A percentile compares a stretch with the other conserved stretches of the same genome.
These are phyloP conservation scores for Paramuricea clavata DNA, from an alignment of 92 coral and sea anemone species.

Conservation along the genomic window DNA sequence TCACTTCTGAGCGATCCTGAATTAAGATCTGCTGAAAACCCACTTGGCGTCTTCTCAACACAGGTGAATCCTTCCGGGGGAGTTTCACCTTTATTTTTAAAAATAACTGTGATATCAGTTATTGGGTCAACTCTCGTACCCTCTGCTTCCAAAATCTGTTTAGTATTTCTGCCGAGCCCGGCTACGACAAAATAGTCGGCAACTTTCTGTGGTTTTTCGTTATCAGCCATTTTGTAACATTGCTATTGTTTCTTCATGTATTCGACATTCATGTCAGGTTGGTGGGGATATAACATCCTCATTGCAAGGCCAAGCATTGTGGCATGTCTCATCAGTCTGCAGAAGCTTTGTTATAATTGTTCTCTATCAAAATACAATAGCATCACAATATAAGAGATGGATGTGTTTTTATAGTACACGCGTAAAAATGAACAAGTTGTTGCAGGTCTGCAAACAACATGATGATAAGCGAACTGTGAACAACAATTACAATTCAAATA, in stretches of 20 bases:
- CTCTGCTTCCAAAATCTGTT: constrained; percentile 72
- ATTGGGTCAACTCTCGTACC: constrained; percentile 83
- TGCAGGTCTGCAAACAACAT: too few relatives aligned
- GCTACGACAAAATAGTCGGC: constrained; percentile 99
- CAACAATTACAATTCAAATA: too few relatives aligned
- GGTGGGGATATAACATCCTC: background rate
- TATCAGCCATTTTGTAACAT: constrained; percentile 81
- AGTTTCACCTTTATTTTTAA: constrained; percentile 88
- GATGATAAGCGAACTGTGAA: too few relatives aligned
- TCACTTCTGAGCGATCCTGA: constrained; percentile 95
- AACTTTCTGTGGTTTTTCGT: constrained; percentile 95
- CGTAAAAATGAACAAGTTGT: too few relatives aligned
- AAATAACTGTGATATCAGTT: constrained; percentile 97
- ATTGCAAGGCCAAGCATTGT: background rate
- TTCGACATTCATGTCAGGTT: background rate
- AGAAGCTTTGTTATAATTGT: background rate
- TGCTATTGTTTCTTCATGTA: constrained; percentile 3
- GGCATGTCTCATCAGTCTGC: background rate
- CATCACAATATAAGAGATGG: too few relatives aligned
- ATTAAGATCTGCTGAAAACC: constrained; percentile 91
- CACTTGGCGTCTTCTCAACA: constrained; percentile 92
- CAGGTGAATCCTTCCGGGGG: constrained; percentile 84
- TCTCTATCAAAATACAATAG: background rate
- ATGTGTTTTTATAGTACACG: too few relatives aligned
- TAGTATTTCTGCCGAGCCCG: constrained; percentile 87